Base-by-base conservation (phyloP, 1,140 invertebrate genomes). In the Tyrophagus putrescentiae region DNA sequence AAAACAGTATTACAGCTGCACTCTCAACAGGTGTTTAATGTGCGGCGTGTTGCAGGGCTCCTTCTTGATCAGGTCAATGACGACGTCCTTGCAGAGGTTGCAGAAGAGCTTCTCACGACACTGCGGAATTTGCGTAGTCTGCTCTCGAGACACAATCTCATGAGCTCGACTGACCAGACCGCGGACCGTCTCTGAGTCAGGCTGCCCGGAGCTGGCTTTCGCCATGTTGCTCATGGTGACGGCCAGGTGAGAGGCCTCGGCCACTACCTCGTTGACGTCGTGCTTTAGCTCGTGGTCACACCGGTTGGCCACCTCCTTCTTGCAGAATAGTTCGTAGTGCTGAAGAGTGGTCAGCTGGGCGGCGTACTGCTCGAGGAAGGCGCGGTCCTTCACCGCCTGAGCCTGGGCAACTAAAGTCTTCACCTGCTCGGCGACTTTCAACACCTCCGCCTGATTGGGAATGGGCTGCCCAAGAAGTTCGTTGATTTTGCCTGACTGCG, bases 61-160 rank as follows among this genome's bases (percentile, higher is more conserved):
- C 31, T n/a, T 48, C 23, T 48, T 21, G 7, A n/a, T n/a, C 6
- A n/a, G 25, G 6, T 7, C 6, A 6, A n/a, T n/a, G 13, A 27
- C 44, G n/a, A n/a, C 6, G 31, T 27, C 31, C 18, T 48, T 48
- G n/a, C 44, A 48, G 5, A 48, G n/a, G 31, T 48, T 48, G n/a
- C 44, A 48, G 31, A 48, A 48, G 6, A 48, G 23, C n/a, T 48
- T 48, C 31, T 48, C 44, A 21, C 31, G 5, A 48, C 44, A 48
- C 44, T 48, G 23, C 6, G 23, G 23, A 6, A 48, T 6, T 5
- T n/a, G 5, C 13, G 13, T 48, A 29, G 25, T 21, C n/a, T 48
- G 25, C 44, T 48, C 6, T 7, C 44, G 5, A 29, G 44, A 48
- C n/a, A n/a, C n/a, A n/a, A n/a, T n/a, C n/a, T n/a, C n/a, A n/a